These are phyloP conservation scores for Enteromius viviparus DNA, from an alignment of 2,797 vertebrate genomes.

Conservation along the genomic window DNA sequence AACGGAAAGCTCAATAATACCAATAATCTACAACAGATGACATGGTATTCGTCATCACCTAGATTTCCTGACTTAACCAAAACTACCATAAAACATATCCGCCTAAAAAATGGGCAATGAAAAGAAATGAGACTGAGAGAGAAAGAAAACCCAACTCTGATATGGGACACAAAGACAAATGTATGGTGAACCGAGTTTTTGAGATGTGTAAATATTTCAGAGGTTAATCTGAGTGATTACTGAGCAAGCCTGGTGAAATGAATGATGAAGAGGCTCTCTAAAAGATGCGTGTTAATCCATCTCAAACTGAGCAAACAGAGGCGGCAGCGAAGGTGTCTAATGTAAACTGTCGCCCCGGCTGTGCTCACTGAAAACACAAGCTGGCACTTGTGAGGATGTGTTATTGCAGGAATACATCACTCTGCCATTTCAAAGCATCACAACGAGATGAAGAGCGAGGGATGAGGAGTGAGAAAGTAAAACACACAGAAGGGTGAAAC, in stretches of 20 bases:
- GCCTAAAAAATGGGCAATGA: conserved; percentile 30
- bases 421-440: conserved; percentile 7
- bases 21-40: conserved; percentile 80
- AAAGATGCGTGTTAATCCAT: conserved; percentile 45
- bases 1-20: conserved; percentile 52
- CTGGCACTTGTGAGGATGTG: conserved; percentile 27
- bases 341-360: conserved; percentile 39
- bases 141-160: not conserved
- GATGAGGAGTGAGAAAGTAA: conserved; percentile 35
- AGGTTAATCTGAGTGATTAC: conserved; percentile 39
- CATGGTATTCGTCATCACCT: conserved; percentile 67
- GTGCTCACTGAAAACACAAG: conserved; percentile 38
- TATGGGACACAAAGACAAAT: conserved; percentile 45
- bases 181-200: not conserved
- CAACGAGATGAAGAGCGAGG: conserved; percentile 2
- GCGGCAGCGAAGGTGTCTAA: conserved; percentile 36
- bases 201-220: conserved; percentile 46
- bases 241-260: conserved; percentile 14
- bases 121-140: not conserved
- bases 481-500: conserved; percentile 27
- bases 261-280: conserved; percentile 45
- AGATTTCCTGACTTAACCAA: conserved; percentile 61
- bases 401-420: conserved; percentile 41
- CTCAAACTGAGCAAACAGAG: conserved; percentile 51
- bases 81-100: conserved; percentile 56